phyloP scores from a whole-genome alignment of 2,113 vertebrate genomes.

The Litocranius walleri region DNA sequence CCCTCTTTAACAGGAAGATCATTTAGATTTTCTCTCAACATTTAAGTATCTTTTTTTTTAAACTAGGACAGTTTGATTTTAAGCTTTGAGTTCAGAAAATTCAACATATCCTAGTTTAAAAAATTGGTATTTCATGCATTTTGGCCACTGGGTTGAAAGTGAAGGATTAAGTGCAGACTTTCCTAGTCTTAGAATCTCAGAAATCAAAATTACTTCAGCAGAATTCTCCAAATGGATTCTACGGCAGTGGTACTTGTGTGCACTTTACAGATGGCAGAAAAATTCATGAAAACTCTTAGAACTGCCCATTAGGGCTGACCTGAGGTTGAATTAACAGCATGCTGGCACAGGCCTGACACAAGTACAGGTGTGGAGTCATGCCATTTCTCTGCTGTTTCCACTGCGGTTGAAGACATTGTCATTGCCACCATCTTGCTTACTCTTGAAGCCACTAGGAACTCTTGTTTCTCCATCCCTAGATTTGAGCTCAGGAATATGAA shows the following conservation, averaged over 20 bases:
- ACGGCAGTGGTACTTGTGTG: background rate
- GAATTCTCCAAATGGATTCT: background rate
- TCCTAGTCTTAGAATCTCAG: background rate
- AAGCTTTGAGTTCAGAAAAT: background rate
- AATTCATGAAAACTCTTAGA: background rate
- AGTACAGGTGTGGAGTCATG: rapidly evolving
- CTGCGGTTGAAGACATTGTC: rapidly evolving
- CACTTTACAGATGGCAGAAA: background rate
- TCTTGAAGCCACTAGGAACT: background rate
- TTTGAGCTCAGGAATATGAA: background rate
- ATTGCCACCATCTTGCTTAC: background rate
- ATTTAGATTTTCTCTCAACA: background rate
- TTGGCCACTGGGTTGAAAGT: background rate
- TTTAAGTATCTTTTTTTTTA: background rate
- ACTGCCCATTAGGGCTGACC: background rate
- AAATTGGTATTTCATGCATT: background rate
- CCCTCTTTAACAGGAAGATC: background rate
- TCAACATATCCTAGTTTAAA: background rate
- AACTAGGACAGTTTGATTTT: background rate
- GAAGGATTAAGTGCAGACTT: background rate
- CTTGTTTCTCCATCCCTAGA: background rate
- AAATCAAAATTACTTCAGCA: conserved; percentile 28
- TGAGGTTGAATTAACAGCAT: background rate
- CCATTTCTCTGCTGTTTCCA: background rate
- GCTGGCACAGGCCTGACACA: background rate